Conservation (phyloP, 1,140 invertebrate species). For the Euura saliciscinereae region DNA sequence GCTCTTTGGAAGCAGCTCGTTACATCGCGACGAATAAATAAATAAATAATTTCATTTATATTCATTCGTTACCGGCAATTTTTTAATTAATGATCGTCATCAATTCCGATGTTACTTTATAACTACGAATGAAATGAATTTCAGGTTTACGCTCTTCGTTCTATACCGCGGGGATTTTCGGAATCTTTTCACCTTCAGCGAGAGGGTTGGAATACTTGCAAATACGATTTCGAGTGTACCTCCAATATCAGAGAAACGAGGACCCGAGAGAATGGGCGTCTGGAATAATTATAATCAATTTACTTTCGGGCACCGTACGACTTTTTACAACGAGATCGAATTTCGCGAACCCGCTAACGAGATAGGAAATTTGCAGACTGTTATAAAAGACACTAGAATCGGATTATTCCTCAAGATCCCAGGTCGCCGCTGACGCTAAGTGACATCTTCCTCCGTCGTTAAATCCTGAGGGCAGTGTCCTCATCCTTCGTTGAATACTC, state of each 20-base stretch:
- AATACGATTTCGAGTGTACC: neutral
- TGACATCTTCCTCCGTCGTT: constrained; percentile 42
- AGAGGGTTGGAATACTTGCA: neutral
- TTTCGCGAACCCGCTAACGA: constrained; percentile 34
- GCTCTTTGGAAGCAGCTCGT: neutral
- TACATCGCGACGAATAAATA: neutral
- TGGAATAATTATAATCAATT: constrained; percentile 21
- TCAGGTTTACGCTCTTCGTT: too few relatives aligned
- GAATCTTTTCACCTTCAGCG: neutral
- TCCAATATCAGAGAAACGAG: neutral
- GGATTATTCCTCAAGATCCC: constrained; percentile 23
- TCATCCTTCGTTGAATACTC: neutral
- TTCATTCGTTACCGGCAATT: neutral
- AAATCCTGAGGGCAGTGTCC: constrained; percentile 34
- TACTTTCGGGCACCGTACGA: neutral
- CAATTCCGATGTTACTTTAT: neutral
- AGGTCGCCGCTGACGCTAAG: constrained; percentile 25
- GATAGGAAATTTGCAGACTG: constrained; percentile 40
- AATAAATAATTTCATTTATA: neutral
- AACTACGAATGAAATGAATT: neutral
- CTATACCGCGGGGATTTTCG: neutral
- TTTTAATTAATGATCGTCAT: neutral
- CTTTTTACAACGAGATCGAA: neutral
- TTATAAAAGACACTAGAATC: constrained; percentile 34
- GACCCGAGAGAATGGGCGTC: neutral